A percentile compares a stretch with the other conserved stretches of the same genome.
Evolutionary conservation across 2,113 vertebrate species (phyloP).

Genomic region (Apodemus sylvaticus): DNA sequence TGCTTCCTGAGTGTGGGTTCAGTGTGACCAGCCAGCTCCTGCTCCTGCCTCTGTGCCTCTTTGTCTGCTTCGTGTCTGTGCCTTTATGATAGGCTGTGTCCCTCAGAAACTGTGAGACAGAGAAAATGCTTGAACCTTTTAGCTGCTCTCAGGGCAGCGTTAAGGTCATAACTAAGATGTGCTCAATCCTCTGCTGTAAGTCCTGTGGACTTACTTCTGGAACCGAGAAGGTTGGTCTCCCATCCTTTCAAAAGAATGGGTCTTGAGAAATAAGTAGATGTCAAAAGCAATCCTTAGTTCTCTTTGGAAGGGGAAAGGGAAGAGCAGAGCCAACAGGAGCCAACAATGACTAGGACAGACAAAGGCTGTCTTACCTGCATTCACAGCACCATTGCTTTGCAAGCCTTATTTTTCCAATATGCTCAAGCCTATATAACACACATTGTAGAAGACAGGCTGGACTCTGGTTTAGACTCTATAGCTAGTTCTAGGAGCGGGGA

Average conservation of each 20-base stretch:
- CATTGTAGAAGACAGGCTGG: not conserved
- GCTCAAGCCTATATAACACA: not conserved
- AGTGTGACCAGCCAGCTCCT: not conserved
- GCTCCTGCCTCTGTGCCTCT: not conserved
- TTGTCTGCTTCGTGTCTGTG: not conserved
- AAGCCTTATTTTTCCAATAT: not conserved
- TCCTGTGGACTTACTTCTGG: not conserved
- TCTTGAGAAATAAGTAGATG: not conserved
- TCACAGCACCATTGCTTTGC: not conserved
- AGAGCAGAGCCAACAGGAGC: rapidly evolving
- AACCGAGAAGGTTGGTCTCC: not conserved
- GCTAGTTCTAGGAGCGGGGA: not conserved
- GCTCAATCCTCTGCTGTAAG: not conserved
- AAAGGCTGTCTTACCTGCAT: not conserved
- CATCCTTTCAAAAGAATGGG: not conserved
- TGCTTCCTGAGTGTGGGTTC: not conserved
- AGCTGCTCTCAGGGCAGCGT: not conserved
- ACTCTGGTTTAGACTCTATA: too few relatives aligned
- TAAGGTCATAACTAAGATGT: not conserved
- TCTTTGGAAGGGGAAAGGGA: not conserved
- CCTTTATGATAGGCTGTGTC: not conserved
- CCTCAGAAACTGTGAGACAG: not conserved
- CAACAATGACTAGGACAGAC: not conserved
- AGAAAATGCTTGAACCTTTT: not conserved
- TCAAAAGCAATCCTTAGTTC: not conserved